These are phyloP conservation scores for Brienomyrus longianalis DNA, from an alignment of 2,113 vertebrate genomes.

Conservation along the genomic window DNA sequence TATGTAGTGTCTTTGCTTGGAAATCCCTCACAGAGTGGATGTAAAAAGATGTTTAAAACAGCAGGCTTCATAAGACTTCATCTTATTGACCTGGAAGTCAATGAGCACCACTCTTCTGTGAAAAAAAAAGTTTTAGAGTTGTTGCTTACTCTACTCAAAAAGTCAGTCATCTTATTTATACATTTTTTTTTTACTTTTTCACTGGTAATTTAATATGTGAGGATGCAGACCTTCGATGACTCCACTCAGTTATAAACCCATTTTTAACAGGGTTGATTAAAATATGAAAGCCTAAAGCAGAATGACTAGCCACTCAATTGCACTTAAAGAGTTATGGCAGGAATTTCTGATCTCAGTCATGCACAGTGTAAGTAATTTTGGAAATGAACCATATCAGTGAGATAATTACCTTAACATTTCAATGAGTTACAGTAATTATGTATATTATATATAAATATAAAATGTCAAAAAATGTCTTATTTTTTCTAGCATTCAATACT, in stretches of 20 bases:
- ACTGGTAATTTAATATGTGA: background rate
- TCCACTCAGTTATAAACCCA: background rate
- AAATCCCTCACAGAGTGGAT: background rate
- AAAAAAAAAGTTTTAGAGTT: background rate
- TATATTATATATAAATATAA: background rate
- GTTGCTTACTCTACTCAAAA: background rate
- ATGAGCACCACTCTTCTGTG: background rate
- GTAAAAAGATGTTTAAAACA: background rate
- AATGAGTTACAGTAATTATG: background rate
- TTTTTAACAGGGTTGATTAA: background rate
- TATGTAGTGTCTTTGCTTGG: background rate
- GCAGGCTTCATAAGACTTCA: background rate
- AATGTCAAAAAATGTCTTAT: background rate
- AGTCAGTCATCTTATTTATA: background rate
- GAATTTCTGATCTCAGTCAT: conserved; percentile 3
- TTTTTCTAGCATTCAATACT: background rate
- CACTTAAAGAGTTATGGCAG: background rate
- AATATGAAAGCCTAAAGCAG: background rate
- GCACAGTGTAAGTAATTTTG: background rate
- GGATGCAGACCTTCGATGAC: background rate
- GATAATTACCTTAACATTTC: background rate
- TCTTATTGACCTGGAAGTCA: background rate
- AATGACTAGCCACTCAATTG: background rate
- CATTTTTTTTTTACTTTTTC: background rate
- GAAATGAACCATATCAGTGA: background rate